Base-by-base conservation (phyloP, 2,797 vertebrate species). In the Cryptoblepharus egeriae region DNA sequence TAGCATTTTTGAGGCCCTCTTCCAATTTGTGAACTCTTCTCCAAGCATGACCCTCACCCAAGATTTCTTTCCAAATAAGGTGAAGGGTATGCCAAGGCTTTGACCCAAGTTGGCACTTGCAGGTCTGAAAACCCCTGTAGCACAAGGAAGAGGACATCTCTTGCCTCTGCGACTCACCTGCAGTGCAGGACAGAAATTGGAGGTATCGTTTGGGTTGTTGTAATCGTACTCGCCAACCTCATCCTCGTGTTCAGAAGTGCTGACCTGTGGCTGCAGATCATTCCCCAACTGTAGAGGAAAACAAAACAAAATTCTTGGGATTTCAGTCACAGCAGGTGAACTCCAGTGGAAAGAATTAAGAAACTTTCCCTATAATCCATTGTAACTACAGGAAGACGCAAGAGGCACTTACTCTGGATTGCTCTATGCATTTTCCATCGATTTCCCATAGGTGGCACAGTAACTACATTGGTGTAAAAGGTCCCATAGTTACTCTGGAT, bases 151-250 rank as follows among this genome's bases (percentile, higher is more conserved):
- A 39, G 28, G 8, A 3, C 6, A 9, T 32, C 22, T 52, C n/a
- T 49, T 24, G 55, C 42, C 37, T 15, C 1, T 35, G 20, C 3
- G 4, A 7, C 89, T 88, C 68, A 98, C 98, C 97, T 97, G 93
- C n/a, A 96, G 85, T 0, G 95, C 97, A 1, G 98, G 98, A 88
- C 98, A 99, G 94, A 98, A 99, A 94, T 98, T 97, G 85, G 96
- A 95, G 1, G 96, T 98, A 86, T 99, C 98, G 0, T 97, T 98
- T 85, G 97, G 96, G 68, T 99, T 99, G 93, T 97, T 94, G 91
- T 99, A 99, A 91, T 99, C 93, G 1, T 99, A 99, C 52, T 98
- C 97, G 52, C 93, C 96, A 0, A 98, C 96, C 20, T 93, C 96
- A 45, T 97, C 97, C 18, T 96, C 96, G 0, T 95, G 94, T 55